Base-by-base conservation (phyloP, 2,113 vertebrate species). In the Microtus montanus region DNA sequence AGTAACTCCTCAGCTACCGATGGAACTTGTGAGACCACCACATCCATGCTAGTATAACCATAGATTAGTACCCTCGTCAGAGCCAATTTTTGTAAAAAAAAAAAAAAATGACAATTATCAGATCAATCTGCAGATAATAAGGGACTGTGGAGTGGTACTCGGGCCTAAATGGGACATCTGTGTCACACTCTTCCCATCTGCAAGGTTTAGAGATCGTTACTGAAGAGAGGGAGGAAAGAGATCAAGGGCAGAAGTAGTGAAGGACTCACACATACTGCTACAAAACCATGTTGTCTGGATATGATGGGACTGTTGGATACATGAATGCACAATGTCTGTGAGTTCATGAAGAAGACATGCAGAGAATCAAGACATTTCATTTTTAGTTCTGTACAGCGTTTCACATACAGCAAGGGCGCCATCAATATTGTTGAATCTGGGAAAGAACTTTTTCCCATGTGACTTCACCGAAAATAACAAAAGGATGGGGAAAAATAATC, bases 381-480 rank as follows among this genome's bases (percentile, higher is more conserved):
- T 92, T 92, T 90, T 92, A 92, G 77, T 79, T 52, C 64, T 94
- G 49, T 94, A 30, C 78, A 71, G 35, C 70, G 44, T 74, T 7
- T 88, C 44, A 75, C 35, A 44, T 47, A 90, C 26, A 90, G 35
- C 11, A 90, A 61, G 6, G 86, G 26, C 64, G 87, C 52, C 77
- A 82, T 78, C 80, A 95, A 90, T 83, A 94, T 38, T 82, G 10
- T 61, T 91, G 73, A 95, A 86, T 73, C 10, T 24, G 68, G 89
- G 24, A 94, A 88, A 24, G 22, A 95, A 88, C 15, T 87, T 28
- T 78, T 95, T 14, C 20, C 61, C 35, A 87, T 20, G 14, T 44
- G 24, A 91, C 15, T 94, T 12, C 52, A 90, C n/a, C 68, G 41
- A 88, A 87, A 7, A 95, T 41, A 19, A 20, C 61, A 89, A 87